Evolutionary conservation across 2,113 vertebrate genomes (phyloP), one percentile per base, ranked within the genome.

Genomic region (Columba janthina): DNA sequence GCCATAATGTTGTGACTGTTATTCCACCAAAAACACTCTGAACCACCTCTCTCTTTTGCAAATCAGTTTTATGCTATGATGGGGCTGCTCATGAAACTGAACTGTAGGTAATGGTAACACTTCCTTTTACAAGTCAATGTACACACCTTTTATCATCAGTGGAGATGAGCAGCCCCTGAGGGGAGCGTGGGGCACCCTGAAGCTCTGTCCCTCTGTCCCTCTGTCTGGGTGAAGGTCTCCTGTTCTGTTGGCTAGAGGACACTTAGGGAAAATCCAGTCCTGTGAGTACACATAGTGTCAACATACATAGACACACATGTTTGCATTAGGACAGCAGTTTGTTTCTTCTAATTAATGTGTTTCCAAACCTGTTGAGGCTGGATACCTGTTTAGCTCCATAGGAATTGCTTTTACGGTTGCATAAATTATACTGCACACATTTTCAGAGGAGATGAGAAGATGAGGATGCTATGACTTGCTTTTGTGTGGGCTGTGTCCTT

Each of bases 291-390:
- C 17, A 6, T 3, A 69, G 42, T 26, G 32, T 3, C 38, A 71
- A 62, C 16, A 38, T 15, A 24, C 36, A 26, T 15, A 29, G 25
- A 40, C 15, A 15, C 8, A 36, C 25, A 73, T 8, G 4, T 32
- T 60, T 15, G 16, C 0, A 2, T 10, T 46, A 48, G 5, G 10
- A 2, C 5, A 46, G 26, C 28, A 34, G 3, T 21, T 60, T 67
- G 2, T 65, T 85, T 73, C 44, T 86, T 73, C 14, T 20, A 29
- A 34, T 6, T 44, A 17, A 26, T 65, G 10, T 53, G 2, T 58
- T 46, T 81, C 17, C 20, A 58, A 31, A 71, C 25, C 31, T 38
- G 5, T 16, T 50, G n/a, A 56, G 42, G 10, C 4, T 66, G 0
- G 0, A 8, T 12, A 44, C 12, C 28, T 50, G 8, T 62, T 77